phyloP scores from a whole-genome alignment of 2,888 invertebrate species.

The Pristionchus arcanus region DNA sequence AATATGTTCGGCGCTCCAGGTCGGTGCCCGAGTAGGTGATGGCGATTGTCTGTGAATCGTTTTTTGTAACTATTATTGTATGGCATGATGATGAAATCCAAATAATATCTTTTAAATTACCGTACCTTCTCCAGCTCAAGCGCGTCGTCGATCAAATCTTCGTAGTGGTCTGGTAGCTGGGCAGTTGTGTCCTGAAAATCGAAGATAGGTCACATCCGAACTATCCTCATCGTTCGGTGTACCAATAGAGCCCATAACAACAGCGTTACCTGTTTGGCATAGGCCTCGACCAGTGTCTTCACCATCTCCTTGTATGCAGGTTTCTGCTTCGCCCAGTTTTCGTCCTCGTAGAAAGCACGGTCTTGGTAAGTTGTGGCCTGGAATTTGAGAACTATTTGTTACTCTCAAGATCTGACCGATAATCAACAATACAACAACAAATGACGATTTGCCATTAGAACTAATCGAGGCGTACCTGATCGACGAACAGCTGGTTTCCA shows the following conservation, averaged over 20 bases:
- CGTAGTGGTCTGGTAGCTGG: not conserved
- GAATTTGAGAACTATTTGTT: not conserved
- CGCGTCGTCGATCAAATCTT: not conserved
- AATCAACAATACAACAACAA: no score
- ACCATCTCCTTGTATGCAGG: not conserved
- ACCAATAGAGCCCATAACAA: no score
- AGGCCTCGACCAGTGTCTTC: slow-evolving; percentile 15
- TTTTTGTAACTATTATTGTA: not conserved
- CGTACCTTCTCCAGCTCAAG: slow-evolving; percentile 27
- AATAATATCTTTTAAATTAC: not conserved
- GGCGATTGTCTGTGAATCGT: not conserved
- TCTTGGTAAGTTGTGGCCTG: not conserved
- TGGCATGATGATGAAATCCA: not conserved
- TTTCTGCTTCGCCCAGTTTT: not conserved
- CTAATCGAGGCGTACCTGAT: not conserved
- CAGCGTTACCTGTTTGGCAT: slow-evolving; percentile 5
- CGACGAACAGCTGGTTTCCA: slow-evolving; percentile 37
- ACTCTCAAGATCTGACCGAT: no score
- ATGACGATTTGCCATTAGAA: no score
- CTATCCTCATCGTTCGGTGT: not conserved
- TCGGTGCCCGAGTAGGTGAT: slow-evolving; percentile 26
- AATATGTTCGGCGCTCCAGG: not conserved
- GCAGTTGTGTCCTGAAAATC: not conserved
- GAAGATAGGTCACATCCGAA: not conserved
- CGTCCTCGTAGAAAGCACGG: slow-evolving; percentile 44